Base-by-base conservation (phyloP, 1,140 invertebrate species). In the Drosophila ficusphila region DNA sequence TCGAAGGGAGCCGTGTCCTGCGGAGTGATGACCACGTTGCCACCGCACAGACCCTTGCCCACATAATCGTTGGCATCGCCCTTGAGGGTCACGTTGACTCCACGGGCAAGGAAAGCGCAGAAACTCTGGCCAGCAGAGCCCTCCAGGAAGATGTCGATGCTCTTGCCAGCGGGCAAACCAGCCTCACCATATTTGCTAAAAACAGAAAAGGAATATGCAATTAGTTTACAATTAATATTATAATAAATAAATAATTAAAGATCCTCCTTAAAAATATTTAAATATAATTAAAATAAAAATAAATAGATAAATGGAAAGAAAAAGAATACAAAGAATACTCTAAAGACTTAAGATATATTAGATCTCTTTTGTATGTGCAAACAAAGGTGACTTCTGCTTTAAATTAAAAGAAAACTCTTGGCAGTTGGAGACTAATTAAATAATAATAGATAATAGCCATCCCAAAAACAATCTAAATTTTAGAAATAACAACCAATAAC, bases 11-110 rank as follows among this genome's bases (percentile, higher is more conserved):
- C 96, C 16, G 94, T 94, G 83, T 97, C 97, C 0, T 97, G 97
- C 12, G 99, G 99, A 90, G 95, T 98, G 88, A 99, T 97, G 5
- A 99, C 94, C 29, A 99, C 95, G 89, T 96, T 97, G 46, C 98
- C 99, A 46, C 99, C 99, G 52, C 97, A 99, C 11, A 99, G 92
- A 79, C 98, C 97, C 90, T 95, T 95, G 92, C 97, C 98, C 61
- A 99, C 98, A 92, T 99, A 99, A 92, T 99, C 99, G 92, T 99
- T 99, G 42, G 98, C 96, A 93, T 99, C 99, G 48, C 99, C 99
- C 92, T 99, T 98, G 3, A 99, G 93, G 8, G 95, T 97, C 1
- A 99, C 95, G 70, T 95, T 95, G 58, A 99, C 94, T 25, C 99
- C 99, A 62, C 95, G 96, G 0, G 96, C 95, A 64, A 99, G 92